Evolutionary conservation across 2,113 vertebrate species (phyloP), one percentile per base, ranked within the genome.

Genomic region (Chascanopsetta lugubris): DNA sequence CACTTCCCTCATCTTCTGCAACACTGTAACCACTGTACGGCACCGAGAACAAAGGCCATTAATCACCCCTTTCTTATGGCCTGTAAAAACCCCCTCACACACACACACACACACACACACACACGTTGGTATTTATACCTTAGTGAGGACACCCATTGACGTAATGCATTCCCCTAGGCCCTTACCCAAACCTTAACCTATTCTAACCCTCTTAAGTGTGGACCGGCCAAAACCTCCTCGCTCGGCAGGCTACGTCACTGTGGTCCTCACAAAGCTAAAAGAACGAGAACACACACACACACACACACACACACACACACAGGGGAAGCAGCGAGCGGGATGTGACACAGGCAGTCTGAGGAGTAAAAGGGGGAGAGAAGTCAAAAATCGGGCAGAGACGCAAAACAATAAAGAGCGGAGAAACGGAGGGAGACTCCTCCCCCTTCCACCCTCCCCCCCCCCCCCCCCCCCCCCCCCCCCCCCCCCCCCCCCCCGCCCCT

Each of bases 371-470:
- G n/a, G 30, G 58, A 81, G 55, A 77, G 43, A 81, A 83, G 72
- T 75, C 65, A 78, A 81, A 61, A 84, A 61, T 56, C 60, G 29
- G 68, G 64, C 45, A 40, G 67, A 76, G 69, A 82, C 67, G 70
- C 72, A 81, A 83, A 80, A 62, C 74, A 75, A 69, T 80, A 77
- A 81, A 80, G 64, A 61, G 18, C 7, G 20, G 50, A 80, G 67
- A 57, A 55, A 67, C 61, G 29, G 58, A 77, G 64, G 61, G 70
- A 74, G 61, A 67, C 32, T 32, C 32, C 53, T 22, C 55, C 61
- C 57, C 30, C n/a, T n/a, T n/a, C n/a, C n/a, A n/a, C n/a, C n/a
- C n/a, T n/a, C n/a, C 32, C 53, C 20, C 55, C 61, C 57, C 30
- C 32, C 29, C 32, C 53, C 20, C 55, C 61, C 57, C 30, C 32